These are phyloP conservation scores for Solenopsis fugax DNA, from an alignment of 1,140 invertebrate species.

Conservation along the genomic window DNA sequence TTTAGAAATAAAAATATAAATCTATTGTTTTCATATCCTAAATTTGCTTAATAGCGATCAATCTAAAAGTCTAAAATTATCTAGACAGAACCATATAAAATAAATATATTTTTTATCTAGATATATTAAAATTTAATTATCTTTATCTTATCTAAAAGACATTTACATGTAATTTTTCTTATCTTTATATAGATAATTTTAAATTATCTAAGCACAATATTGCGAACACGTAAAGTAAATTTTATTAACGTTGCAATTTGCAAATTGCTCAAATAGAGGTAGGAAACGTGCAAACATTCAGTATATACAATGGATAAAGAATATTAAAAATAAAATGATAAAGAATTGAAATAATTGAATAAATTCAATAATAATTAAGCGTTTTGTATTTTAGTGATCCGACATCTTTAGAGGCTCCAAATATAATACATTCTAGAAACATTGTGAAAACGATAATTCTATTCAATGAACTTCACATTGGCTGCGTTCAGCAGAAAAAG, in stretches of 20 bases:
- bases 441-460: background rate
- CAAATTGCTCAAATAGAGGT: background rate
- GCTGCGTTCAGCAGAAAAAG: too few relatives aligned
- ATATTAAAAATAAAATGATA: background rate
- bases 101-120: too few relatives aligned
- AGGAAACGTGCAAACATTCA: background rate
- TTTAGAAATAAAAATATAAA: too few relatives aligned
- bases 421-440: constrained; percentile 1
- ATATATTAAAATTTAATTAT: too few relatives aligned
- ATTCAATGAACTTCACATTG: background rate
- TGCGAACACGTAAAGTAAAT: background rate
- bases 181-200: too few relatives aligned
- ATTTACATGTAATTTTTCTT: too few relatives aligned
- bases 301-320: background rate
- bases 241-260: background rate
- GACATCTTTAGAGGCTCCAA: background rate
- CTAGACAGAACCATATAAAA: too few relatives aligned
- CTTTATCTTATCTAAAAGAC: too few relatives aligned
- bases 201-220: too few relatives aligned
- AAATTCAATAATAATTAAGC: background rate
- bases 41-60: too few relatives aligned
- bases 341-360: background rate
- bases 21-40: too few relatives aligned
- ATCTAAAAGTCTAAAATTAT: too few relatives aligned
- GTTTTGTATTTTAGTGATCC: background rate